Evolutionary conservation across 2,888 invertebrate species (phyloP).

Genomic region (Rhamnusium bicolor): DNA sequence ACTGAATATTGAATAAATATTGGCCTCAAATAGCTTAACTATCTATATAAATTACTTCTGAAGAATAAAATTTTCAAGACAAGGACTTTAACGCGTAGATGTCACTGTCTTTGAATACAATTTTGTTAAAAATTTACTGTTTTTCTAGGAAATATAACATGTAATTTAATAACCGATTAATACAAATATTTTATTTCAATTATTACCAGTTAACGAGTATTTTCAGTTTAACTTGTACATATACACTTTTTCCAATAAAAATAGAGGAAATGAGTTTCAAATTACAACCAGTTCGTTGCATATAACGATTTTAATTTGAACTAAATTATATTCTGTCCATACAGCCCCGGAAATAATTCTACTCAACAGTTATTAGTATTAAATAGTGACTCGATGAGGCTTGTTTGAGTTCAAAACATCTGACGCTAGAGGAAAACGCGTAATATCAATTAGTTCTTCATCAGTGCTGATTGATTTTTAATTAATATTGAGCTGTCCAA

Average conservation of each 20-base stretch:
- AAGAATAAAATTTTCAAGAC: no score
- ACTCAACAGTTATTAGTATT: slow-evolving; percentile 12
- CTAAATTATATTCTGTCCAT: slow-evolving; percentile 19
- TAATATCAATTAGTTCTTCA: slow-evolving; percentile 13
- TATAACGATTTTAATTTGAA: slow-evolving; percentile 18
- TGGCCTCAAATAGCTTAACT: no score
- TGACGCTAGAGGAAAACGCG: neutral
- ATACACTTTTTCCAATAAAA: neutral
- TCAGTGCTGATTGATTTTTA: slow-evolving; percentile 8
- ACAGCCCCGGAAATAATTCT: slow-evolving; percentile 13
- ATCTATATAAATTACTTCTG: no score
- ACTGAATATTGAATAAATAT: no score
- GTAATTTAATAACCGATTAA: no score
- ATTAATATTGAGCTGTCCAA: neutral
- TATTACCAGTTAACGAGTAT: neutral
- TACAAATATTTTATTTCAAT: no score
- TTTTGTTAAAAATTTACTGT: no score
- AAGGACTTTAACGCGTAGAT: no score
- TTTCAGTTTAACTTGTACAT: neutral
- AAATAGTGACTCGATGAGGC: neutral
- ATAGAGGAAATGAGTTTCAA: neutral
- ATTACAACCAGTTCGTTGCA: slow-evolving; percentile 7
- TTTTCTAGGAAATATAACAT: no score
- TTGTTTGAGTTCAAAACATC: neutral
- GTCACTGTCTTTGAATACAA: no score